Evolutionary conservation across 2,113 vertebrate species (phyloP).

Genomic region (Cyanoderma ruficeps): DNA sequence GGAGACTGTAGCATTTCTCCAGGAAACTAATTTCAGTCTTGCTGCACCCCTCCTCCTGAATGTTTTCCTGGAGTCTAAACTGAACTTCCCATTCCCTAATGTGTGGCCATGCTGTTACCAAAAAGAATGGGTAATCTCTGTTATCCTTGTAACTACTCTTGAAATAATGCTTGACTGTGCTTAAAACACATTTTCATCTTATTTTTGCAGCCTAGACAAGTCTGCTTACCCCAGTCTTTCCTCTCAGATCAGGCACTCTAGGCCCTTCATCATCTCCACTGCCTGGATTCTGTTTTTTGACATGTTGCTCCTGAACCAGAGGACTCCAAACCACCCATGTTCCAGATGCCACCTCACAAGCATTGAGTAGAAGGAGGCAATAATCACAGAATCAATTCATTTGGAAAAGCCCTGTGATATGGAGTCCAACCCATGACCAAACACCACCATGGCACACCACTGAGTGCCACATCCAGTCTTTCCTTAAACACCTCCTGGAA

Average conservation of each 20-base stretch:
- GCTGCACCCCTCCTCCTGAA: background rate
- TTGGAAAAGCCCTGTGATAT: background rate
- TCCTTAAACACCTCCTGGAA: background rate
- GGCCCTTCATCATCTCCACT: background rate
- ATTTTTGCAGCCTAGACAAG: background rate
- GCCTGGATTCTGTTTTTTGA: background rate
- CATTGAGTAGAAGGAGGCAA: background rate
- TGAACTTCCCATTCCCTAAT: background rate
- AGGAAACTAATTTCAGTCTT: background rate
- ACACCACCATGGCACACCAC: background rate
- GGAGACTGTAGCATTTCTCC: background rate
- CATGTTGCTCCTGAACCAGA: background rate
- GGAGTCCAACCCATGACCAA: accelerated
- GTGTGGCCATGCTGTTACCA: background rate
- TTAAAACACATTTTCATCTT: background rate
- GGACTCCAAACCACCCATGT: background rate
- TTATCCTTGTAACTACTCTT: background rate
- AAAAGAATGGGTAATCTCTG: background rate
- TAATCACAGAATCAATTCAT: background rate
- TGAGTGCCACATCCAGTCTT: background rate
- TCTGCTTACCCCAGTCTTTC: background rate
- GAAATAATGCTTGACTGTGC: background rate
- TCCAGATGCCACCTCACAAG: background rate
- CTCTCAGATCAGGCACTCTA: background rate
- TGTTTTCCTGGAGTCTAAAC: background rate